Conservation (phyloP, 2,888 invertebrate genomes). For the Rhamnusium bicolor region DNA sequence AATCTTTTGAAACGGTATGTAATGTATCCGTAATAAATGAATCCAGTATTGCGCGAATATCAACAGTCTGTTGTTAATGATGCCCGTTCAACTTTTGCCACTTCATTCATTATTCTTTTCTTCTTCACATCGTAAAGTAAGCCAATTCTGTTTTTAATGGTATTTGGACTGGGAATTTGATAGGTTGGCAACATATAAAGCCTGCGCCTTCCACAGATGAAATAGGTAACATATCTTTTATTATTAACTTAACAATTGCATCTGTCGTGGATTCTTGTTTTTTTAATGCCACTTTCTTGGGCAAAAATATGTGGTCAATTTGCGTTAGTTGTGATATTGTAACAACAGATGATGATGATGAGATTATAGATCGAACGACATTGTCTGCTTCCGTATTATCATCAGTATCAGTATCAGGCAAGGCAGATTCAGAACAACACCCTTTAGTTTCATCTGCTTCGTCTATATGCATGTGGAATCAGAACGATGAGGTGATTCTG, state of each 20-base stretch:
- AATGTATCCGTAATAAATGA: no score
- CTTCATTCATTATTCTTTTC: no score
- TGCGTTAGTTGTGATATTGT: background rate
- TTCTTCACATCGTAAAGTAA: no score
- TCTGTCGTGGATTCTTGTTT: slow-evolving; percentile 25
- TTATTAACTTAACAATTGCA: slow-evolving; percentile 4
- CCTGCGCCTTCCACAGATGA: background rate
- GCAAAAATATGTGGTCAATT: slow-evolving; percentile 7
- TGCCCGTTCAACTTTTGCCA: no score
- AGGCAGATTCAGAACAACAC: background rate
- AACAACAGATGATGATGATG: background rate
- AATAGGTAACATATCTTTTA: slow-evolving; percentile 2
- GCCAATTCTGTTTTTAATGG: no score
- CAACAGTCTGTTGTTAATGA: no score
- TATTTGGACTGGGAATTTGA: no score
- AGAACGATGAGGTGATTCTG: background rate
- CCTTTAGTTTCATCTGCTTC: background rate
- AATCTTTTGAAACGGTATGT: no score
- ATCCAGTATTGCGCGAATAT: no score
- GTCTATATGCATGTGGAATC: background rate
- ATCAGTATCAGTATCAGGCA: background rate
- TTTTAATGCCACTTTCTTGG: background rate
- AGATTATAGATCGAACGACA: background rate
- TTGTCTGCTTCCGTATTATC: background rate
- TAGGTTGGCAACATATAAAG: background rate